Conservation (phyloP, 2,888 invertebrate genomes). For the Maniola hyperantus region DNA sequence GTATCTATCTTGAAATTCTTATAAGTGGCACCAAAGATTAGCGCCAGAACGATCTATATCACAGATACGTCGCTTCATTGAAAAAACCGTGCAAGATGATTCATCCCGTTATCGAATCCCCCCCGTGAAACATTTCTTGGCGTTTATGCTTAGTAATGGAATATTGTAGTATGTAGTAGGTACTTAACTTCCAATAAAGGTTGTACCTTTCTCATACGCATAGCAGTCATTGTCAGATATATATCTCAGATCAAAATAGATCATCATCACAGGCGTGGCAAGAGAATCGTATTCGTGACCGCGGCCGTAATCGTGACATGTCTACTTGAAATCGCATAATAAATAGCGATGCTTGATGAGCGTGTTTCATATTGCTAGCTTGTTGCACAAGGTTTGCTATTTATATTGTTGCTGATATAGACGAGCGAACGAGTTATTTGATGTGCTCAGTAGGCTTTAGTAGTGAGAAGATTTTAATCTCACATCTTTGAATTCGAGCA, state of each 20-base stretch:
- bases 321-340: constrained; percentile 15
- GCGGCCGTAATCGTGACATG: constrained; percentile 26
- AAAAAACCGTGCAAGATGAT: neutral
- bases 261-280: constrained; percentile 30
- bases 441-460: neutral
- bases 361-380: constrained; percentile 11
- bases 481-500: too few relatives aligned
- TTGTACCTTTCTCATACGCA: constrained; percentile 6
- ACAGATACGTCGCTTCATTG: neutral
- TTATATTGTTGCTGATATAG: neutral
- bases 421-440: neutral
- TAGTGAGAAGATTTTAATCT: too few relatives aligned
- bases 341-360: constrained; percentile 26
- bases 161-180: too few relatives aligned
- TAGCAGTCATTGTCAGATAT: constrained; percentile 1
- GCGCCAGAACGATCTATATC: too few relatives aligned
- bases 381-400: constrained; percentile 14
- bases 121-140: too few relatives aligned
- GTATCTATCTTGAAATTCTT: too few relatives aligned
- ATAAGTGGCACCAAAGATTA: too few relatives aligned
- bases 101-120: too few relatives aligned
- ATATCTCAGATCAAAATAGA: constrained; percentile 24
- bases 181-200: neutral
- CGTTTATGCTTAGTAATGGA: too few relatives aligned
- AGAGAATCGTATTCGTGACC: constrained; percentile 34